phyloP scores from a whole-genome alignment of 2,113 vertebrate species.

The Terrapene triunguis region DNA sequence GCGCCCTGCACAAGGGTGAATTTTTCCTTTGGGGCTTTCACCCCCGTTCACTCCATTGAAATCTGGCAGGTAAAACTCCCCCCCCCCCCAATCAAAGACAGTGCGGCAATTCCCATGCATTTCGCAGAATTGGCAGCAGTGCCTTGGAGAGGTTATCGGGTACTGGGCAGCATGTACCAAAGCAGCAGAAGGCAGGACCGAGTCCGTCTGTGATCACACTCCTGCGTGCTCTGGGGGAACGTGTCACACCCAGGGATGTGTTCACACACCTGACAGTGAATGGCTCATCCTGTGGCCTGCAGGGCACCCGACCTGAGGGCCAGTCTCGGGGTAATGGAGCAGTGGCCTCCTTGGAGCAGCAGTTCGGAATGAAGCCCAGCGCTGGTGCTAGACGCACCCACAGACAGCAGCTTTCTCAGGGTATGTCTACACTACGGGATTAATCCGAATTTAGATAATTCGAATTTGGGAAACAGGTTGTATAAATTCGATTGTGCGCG shows the following conservation, averaged over 20 bases:
- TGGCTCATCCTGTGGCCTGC: background rate
- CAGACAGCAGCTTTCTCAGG: background rate
- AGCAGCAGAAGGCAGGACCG: background rate
- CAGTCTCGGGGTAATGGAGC: background rate
- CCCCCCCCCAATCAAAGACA: background rate
- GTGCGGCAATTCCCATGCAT: background rate
- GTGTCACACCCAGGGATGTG: background rate
- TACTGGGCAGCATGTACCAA: background rate
- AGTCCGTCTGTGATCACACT: rapidly evolving
- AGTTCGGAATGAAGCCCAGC: background rate
- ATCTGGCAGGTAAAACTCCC: background rate
- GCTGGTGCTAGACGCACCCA: no score
- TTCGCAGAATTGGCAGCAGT: background rate
- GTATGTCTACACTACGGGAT: no score
- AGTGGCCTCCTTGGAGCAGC: background rate
- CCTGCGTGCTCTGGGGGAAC: background rate
- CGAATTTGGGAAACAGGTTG: no score
- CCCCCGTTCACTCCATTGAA: background rate
- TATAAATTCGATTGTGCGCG: no score
- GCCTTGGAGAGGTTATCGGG: background rate
- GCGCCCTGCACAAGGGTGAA: background rate
- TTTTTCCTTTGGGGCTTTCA: background rate
- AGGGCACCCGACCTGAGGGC: background rate
- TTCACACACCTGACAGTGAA: background rate
- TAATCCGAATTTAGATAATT: no score